A percentile compares a stretch with the other conserved stretches of the same genome.
These are phyloP conservation scores for Luscinia megarhynchos DNA, from an alignment of 2,797 vertebrate species.

Conservation along the genomic window DNA sequence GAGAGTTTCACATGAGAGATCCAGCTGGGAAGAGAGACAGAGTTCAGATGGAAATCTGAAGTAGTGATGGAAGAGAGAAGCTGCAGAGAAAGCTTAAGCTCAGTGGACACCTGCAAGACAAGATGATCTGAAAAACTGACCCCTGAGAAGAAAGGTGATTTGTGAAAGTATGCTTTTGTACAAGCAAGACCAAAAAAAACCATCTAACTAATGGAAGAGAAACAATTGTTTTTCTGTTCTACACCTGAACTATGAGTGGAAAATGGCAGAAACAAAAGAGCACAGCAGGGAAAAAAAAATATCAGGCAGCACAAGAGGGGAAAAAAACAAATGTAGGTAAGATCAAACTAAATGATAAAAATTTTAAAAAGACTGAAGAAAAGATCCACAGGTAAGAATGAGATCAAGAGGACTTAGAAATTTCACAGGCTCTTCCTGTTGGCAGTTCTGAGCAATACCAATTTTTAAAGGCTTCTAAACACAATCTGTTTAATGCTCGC, in stretches of 20 bases:
- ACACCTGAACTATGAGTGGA: background rate
- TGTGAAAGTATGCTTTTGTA: conserved; percentile 14
- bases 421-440: background rate
- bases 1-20: conserved; percentile 38
- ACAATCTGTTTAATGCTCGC: background rate
- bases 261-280: background rate
- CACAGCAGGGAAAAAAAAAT: background rate
- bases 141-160: conserved; percentile 36
- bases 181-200: background rate
- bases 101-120: conserved; percentile 38
- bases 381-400: background rate
- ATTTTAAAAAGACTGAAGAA: background rate
- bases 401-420: background rate
- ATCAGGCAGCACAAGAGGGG: background rate
- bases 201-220: background rate
- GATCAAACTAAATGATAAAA: background rate
- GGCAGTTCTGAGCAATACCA: background rate
- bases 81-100: conserved; percentile 40
- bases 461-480: conserved; percentile 2
- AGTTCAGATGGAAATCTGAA: conserved; percentile 48
- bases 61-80: conserved; percentile 22
- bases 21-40: conserved; percentile 53
- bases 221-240: background rate
- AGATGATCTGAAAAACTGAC: conserved; percentile 48
- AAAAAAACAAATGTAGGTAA: background rate